A percentile compares a stretch with the other conserved stretches of the same genome.
phyloP scores from a whole-genome alignment of 2,113 vertebrate genomes.

The Brienomyrus longianalis region DNA sequence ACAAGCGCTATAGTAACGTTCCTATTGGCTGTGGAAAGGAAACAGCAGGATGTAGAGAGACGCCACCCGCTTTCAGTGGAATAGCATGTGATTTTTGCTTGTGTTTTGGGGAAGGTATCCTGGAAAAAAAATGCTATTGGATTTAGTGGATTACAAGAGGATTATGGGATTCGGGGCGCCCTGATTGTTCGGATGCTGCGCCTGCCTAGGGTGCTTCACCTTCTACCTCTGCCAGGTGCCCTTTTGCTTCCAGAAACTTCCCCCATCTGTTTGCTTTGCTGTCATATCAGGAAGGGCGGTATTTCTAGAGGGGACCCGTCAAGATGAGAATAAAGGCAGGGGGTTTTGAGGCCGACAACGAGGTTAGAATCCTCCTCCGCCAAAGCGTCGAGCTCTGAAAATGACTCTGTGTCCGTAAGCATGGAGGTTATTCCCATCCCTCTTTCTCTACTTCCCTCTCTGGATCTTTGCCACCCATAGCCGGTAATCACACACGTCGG shows the following conservation, averaged over 20 bases:
- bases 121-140: background rate
- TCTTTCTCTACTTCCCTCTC: slow-evolving; percentile 14
- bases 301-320: background rate
- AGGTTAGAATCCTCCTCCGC: background rate
- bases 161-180: background rate
- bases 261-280: background rate
- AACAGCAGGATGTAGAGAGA: background rate
- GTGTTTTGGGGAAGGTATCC: background rate
- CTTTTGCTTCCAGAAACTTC: background rate
- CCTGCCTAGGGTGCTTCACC: background rate
- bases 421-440: background rate
- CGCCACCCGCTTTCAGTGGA: background rate
- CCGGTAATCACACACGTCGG: slow-evolving; percentile 25
- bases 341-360: background rate
- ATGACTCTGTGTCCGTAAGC: background rate
- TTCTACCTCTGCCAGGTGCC: background rate
- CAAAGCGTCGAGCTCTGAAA: background rate
- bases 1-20: background rate
- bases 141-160: slow-evolving; percentile 18
- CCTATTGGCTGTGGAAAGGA: background rate
- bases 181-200: slow-evolving; percentile 12
- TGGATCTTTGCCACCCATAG: background rate
- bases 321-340: background rate
- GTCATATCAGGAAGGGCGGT: background rate
- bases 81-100: background rate